phyloP scores from a whole-genome alignment of 37 sponge, comb jelly and placozoan genomes.

The Cladorhizidae sp. region DNA sequence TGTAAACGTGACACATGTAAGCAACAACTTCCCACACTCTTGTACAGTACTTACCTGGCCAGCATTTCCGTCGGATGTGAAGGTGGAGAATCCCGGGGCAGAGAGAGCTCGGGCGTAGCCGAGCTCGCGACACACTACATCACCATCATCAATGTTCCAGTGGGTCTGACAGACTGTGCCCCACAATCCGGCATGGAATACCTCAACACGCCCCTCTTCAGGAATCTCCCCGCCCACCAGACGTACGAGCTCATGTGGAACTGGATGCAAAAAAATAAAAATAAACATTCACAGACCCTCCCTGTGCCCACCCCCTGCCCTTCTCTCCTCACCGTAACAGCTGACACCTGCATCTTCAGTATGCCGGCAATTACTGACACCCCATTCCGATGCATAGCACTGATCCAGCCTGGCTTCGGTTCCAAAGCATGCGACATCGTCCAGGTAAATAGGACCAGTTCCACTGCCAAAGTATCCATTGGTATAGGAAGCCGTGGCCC shows the following conservation, averaged over 20 bases:
- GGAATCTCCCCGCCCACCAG: conserved; percentile 33
- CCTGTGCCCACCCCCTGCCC: not conserved
- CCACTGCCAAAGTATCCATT: conserved; percentile 52
- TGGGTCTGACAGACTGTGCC: conserved; percentile 72
- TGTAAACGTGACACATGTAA: too few relatives aligned
- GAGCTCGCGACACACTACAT: conserved; percentile 62
- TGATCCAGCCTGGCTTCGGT: conserved; percentile 35
- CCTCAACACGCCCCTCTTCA: conserved; percentile 58
- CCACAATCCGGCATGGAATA: conserved; percentile 69
- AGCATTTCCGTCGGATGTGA: conserved; percentile 12
- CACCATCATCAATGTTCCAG: conserved; percentile 62
- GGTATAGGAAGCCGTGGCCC: conserved; percentile 26
- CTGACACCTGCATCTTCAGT: conserved; percentile 66
- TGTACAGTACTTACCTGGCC: conserved; percentile 48
- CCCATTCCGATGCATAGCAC: conserved; percentile 33
- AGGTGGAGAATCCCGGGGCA: conserved; percentile 13
- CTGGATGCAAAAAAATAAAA: not conserved
- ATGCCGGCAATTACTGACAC: conserved; percentile 52
- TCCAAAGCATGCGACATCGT: conserved; percentile 64
- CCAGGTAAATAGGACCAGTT: conserved; percentile 59
- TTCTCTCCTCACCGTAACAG: conserved; percentile 49
- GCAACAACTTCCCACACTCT: too few relatives aligned
- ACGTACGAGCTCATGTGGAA: conserved; percentile 29
- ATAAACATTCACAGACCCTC: not conserved
- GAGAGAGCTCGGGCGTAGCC: conserved; percentile 47